Conservation (phyloP, 1,140 invertebrate species). For the Platorchestia sp. region DNA sequence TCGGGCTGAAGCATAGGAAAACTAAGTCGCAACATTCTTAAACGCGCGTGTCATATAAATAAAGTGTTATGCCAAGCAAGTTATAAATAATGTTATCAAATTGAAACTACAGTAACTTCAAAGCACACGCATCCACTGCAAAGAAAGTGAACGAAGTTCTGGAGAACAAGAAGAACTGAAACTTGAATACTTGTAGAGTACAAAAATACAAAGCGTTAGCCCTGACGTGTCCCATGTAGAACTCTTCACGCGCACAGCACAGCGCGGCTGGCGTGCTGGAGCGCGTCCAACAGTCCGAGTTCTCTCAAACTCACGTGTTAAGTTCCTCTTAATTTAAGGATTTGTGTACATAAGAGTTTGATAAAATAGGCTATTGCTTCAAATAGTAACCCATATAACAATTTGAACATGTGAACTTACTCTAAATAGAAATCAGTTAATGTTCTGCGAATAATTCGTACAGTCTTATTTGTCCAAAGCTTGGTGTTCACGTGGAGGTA, state of each 20-base stretch:
- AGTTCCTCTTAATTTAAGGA: neutral
- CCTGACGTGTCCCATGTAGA: neutral
- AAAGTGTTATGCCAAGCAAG: neutral
- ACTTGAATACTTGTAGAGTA: neutral
- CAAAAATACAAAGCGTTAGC: neutral
- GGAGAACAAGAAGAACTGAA: neutral
- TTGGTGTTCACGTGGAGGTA: neutral
- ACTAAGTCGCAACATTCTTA: neutral
- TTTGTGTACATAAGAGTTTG: neutral
- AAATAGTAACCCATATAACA: neutral
- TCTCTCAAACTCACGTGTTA: neutral
- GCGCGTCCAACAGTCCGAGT: neutral
- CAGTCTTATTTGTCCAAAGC: neutral
- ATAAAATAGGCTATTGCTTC: neutral
- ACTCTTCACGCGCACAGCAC: neutral
- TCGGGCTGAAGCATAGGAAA: neutral
- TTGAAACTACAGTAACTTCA: neutral
- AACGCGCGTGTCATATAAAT: neutral
- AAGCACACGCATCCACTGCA: neutral
- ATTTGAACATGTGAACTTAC: neutral
- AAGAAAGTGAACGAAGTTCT: neutral
- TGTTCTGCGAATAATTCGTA: neutral
- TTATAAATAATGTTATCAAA: neutral
- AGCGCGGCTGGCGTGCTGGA: neutral
- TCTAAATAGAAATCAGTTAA: neutral